Evolutionary conservation across 2,797 vertebrate species (phyloP).

Genomic region (Hemibagrus guttatus): DNA sequence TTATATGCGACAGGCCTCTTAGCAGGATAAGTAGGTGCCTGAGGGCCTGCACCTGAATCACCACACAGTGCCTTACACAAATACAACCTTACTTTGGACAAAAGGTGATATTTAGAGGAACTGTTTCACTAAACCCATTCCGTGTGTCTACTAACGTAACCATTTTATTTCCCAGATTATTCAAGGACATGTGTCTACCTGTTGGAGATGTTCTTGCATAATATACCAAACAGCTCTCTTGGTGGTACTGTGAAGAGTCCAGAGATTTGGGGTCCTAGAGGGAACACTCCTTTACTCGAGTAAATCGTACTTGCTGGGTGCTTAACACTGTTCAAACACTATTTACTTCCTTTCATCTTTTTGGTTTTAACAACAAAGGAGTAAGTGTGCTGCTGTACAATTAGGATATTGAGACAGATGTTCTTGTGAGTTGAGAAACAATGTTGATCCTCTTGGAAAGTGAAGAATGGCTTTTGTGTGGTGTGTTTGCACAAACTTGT

Average conservation of each 20-base stretch:
- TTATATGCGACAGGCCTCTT: conserved; percentile 73
- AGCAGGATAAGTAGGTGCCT: conserved; percentile 73
- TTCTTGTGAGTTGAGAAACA: conserved; percentile 14
- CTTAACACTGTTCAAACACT: conserved; percentile 31
- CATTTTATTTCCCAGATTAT: conserved; percentile 39
- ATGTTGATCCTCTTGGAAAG: conserved; percentile 26
- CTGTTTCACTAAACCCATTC: conserved; percentile 44
- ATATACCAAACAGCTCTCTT: background rate
- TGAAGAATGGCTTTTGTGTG: background rate
- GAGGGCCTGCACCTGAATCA: conserved; percentile 85
- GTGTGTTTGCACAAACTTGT: conserved; percentile 38
- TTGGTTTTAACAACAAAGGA: conserved; percentile 29
- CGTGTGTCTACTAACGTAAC: conserved; percentile 32
- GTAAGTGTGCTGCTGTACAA: conserved; percentile 13
- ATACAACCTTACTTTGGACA: conserved; percentile 50
- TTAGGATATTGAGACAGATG: conserved; percentile 12
- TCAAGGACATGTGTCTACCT: conserved; percentile 27
- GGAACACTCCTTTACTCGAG: conserved; percentile 8
- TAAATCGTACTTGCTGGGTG: conserved; percentile 15
- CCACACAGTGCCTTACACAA: conserved; percentile 52
- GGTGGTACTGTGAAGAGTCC: conserved; percentile 17
- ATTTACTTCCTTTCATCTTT: conserved; percentile 25
- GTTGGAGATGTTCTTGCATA: conserved; percentile 24
- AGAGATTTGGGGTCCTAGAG: background rate
- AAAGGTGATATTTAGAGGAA: conserved; percentile 66